A percentile compares a stretch with the other conserved stretches of the same genome.
Conservation (phyloP, 1,140 invertebrate species). For the Dryas iulia region DNA sequence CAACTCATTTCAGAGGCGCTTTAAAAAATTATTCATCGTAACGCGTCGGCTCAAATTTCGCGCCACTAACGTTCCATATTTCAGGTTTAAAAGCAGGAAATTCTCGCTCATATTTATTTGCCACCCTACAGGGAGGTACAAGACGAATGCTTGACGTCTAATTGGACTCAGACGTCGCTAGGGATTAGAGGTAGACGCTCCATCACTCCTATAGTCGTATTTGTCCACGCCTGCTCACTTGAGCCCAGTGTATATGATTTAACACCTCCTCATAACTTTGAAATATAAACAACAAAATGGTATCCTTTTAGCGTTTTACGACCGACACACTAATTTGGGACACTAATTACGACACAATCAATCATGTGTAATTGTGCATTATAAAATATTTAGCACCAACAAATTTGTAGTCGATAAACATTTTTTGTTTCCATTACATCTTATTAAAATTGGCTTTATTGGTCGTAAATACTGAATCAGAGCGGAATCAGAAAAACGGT, state of each 20-base stretch:
- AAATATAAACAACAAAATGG: neutral
- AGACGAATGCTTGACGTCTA: constrained; percentile 73
- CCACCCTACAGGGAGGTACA: constrained; percentile 38
- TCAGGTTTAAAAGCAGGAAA: constrained; percentile 42
- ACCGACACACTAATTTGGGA: neutral
- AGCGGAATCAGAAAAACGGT: constrained; percentile 33
- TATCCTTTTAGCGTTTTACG: neutral
- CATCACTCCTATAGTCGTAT: constrained; percentile 59
- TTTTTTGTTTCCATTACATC: constrained; percentile 9
- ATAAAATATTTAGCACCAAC: constrained; percentile 17
- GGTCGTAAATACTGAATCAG: constrained; percentile 35
- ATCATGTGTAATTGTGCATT: constrained; percentile 1
- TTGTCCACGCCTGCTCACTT: constrained; percentile 53
- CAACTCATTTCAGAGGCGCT: neutral
- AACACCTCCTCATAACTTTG: constrained; percentile 26
- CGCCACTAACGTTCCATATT: constrained; percentile 24
- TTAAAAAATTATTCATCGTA: constrained; percentile 19
- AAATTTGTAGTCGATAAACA: constrained; percentile 19
- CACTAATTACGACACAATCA: constrained; percentile 13
- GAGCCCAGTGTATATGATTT: constrained; percentile 38
- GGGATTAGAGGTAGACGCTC: constrained; percentile 59
- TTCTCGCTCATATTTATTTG: constrained; percentile 46
- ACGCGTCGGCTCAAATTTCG: constrained; percentile 15
- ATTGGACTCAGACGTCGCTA: constrained; percentile 65
- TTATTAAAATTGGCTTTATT: constrained; percentile 34